A percentile compares a stretch with the other conserved stretches of the same genome.
phyloP scores from a whole-genome alignment of 2,888 invertebrate species.

The Mythimna lalbum region DNA sequence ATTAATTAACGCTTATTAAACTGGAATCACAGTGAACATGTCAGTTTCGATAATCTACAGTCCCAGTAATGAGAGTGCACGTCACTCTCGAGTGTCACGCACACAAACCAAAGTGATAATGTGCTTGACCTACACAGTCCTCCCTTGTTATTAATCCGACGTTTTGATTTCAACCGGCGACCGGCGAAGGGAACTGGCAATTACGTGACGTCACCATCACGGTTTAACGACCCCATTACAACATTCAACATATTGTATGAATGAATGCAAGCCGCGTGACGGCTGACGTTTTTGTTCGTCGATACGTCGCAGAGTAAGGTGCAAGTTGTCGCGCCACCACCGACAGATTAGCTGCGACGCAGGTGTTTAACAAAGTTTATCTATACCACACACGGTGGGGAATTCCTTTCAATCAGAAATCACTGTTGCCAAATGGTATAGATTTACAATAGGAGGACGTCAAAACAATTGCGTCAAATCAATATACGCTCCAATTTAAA shows the following conservation, averaged over 20 bases:
- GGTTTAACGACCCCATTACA: constrained; percentile 90
- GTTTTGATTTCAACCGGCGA: constrained; percentile 88
- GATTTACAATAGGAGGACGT: constrained; percentile 22
- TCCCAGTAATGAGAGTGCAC: constrained; percentile 52
- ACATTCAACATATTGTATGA: constrained; percentile 89
- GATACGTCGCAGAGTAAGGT: constrained; percentile 72
- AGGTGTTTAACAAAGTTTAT: constrained; percentile 43
- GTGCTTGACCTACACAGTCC: constrained; percentile 89
- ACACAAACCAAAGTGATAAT: constrained; percentile 77
- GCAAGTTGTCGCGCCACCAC: constrained; percentile 59
- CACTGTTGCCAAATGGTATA: constrained; percentile 34
- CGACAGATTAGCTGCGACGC: constrained; percentile 33
- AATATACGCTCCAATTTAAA: constrained; percentile 42
- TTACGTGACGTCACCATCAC: constrained; percentile 89
- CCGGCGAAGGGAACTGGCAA: constrained; percentile 88
- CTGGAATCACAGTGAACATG: constrained; percentile 15
- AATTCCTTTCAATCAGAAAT: constrained; percentile 27
- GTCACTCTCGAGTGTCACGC: constrained; percentile 61
- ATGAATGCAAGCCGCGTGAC: constrained; percentile 89
- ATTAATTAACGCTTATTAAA: constrained; percentile 34
- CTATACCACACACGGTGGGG: constrained; percentile 20
- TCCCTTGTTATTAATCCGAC: constrained; percentile 89
- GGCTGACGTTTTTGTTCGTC: constrained; percentile 84
- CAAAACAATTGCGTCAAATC: constrained; percentile 38
- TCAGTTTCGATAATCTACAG: constrained; percentile 36